These are phyloP conservation scores for Lacerta agilis DNA, from an alignment of 2,797 vertebrate species.

Conservation along the genomic window DNA sequence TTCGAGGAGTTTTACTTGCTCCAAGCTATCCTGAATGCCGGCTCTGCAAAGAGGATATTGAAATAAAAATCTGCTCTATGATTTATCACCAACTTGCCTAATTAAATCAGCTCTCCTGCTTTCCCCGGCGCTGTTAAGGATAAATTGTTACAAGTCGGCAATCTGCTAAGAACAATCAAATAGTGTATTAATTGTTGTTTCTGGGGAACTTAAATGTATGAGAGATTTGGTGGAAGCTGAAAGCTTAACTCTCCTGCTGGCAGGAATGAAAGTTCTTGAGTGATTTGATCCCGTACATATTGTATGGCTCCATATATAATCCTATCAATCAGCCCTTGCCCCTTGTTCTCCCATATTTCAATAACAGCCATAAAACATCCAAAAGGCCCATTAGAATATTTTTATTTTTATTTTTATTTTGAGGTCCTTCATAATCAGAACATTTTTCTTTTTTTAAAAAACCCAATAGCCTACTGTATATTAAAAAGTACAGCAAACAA, in stretches of 20 bases:
- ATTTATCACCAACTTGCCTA: conserved; percentile 51
- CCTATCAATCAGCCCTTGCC: conserved; percentile 45
- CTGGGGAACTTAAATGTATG: conserved; percentile 16
- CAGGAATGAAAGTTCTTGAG: conserved; percentile 24
- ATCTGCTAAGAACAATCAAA: conserved; percentile 40
- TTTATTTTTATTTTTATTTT: conserved; percentile 49
- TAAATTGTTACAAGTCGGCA: conserved; percentile 36
- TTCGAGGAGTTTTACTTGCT: conserved; percentile 25
- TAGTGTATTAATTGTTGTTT: conserved; percentile 58
- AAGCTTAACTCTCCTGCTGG: conserved; percentile 37
- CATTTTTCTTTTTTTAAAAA: conserved; percentile 37
- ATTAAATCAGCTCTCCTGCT: conserved; percentile 47
- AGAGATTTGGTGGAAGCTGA: conserved; percentile 27
- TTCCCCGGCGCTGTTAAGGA: conserved; percentile 9
- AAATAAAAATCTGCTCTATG: conserved; percentile 42
- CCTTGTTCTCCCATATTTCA: conserved; percentile 66
- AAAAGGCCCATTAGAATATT: conserved; percentile 70
- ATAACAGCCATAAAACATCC: conserved; percentile 63
- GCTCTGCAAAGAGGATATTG: conserved; percentile 39
- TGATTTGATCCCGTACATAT: conserved; percentile 32
- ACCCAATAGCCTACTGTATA: conserved; percentile 54
- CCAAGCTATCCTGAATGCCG: conserved; percentile 50
- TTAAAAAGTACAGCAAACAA: conserved; percentile 49
- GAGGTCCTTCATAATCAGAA: conserved; percentile 42
- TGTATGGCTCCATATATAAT: conserved; percentile 28